Evolutionary conservation across 2,113 vertebrate genomes (phyloP), one percentile per base, ranked within the genome.

Genomic region (Coreoperca whiteheadi): DNA sequence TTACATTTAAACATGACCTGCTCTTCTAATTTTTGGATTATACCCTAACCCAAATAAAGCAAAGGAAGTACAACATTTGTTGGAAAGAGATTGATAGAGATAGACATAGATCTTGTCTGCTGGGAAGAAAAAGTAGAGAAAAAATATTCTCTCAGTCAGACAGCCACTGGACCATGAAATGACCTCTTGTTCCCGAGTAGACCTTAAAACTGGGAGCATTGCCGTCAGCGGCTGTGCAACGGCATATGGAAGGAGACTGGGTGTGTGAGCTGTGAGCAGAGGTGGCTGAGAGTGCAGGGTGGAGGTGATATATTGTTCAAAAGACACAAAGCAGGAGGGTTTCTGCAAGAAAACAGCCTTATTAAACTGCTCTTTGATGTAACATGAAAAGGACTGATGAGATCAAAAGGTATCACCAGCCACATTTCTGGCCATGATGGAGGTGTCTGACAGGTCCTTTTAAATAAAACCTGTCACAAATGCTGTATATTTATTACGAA

Each of bases 111-210:
- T 61, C 41, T 28, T 1, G 2, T 57, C 32, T 23, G 50, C 43
- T 43, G 21, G 16, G 23, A 39, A 11, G 15, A 73, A 34, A n/a
- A 77, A 57, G 18, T 2, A 21, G n/a, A 48, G 37, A 86, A 41
- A 50, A 5, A 25, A 30, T 51, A 70, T 23, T 14, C 8, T 79
- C 51, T 74, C 37, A 25, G 34, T 81, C 68, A 77, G 57, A 60
- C 37, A 77, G 51, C 11, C 20, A 61, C n/a, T 16, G 23, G 70
- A 81, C 20, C 51, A 59, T 79, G 34, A 77, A 79, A 81, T 60
- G 18, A 72, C 39, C 46, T 70, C 21, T 41, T 74, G 41, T 56
- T 63, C 11, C 41, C 25, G 30, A 14, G 20, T 51, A 28, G 32
- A 81, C 59, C 25, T 83, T 30, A 46, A 86, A 76, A 59, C 20